phyloP scores from a whole-genome alignment of 1,140 invertebrate genomes.

The Trachymyrmex cornetzi region DNA sequence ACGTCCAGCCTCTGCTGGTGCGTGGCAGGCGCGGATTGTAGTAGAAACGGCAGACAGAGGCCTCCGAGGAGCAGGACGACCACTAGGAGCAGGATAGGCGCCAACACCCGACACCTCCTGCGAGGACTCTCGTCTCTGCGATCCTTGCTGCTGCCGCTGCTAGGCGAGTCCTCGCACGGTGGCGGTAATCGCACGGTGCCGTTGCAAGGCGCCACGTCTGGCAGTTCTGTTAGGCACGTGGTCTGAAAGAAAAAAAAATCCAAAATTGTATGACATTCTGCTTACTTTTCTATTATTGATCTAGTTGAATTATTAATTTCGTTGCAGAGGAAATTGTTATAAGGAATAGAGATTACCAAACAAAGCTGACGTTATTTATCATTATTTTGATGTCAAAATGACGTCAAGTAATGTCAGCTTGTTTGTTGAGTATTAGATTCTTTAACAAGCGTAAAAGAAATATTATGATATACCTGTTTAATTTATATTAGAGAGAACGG shows the following conservation, averaged over 20 bases:
- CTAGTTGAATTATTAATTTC: conserved; percentile 9
- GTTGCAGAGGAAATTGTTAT: neutral
- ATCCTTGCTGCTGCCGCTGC: conserved; percentile 85
- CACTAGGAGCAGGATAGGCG: conserved; percentile 84
- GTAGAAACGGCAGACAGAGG: conserved; percentile 85
- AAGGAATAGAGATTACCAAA: neutral
- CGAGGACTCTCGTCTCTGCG: conserved; percentile 82
- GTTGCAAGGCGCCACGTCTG: conserved; percentile 86
- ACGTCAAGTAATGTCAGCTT: no score
- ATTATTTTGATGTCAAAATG: no score
- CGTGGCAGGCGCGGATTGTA: conserved; percentile 85
- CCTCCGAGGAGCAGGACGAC: conserved; percentile 85
- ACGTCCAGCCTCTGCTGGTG: conserved; percentile 87
- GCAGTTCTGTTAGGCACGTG: conserved; percentile 87
- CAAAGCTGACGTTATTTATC: no score
- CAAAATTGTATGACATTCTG: neutral
- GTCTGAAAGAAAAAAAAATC: conserved; percentile 81
- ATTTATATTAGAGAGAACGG: no score
- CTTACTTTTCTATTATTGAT: neutral
- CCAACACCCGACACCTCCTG: conserved; percentile 84
- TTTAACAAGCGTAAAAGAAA: neutral
- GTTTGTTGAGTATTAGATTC: neutral
- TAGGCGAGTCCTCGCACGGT: conserved; percentile 84
- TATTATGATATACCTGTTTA: neutral
- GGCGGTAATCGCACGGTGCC: conserved; percentile 85